Conservation (phyloP, 2,113 vertebrate genomes). For the Eidolon helvum region DNA sequence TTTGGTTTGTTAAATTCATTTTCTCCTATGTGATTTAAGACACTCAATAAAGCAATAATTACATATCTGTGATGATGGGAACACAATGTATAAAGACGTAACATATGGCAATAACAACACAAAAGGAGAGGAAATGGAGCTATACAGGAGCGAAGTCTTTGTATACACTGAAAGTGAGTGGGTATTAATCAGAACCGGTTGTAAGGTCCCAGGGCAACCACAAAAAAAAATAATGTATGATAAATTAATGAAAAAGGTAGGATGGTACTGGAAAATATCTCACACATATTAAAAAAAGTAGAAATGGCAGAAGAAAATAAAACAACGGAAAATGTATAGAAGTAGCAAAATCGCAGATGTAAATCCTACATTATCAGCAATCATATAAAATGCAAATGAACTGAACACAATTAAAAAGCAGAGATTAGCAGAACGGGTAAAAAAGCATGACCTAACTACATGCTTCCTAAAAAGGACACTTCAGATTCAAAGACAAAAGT, state of each 20-base stretch:
- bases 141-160: not conserved
- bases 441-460: not conserved
- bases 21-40: not conserved
- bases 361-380: not conserved
- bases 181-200: not conserved
- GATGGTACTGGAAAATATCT: not conserved
- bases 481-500: not conserved
- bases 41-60: not conserved
- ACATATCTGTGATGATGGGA: not conserved
- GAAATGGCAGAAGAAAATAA: not conserved
- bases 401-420: slow-evolving; percentile 28
- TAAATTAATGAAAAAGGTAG: not conserved
- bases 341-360: not conserved
- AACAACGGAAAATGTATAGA: not conserved
- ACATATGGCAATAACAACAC: not conserved
- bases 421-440: not conserved
- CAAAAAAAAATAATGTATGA: not conserved
- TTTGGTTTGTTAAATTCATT: not conserved
- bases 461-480: not conserved
- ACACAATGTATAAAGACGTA: not conserved
- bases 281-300: not conserved
- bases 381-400: slow-evolving; percentile 5
- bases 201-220: not conserved
- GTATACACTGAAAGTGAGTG: not conserved
- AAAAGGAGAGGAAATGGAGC: not conserved